phyloP scores from a whole-genome alignment of 1,140 invertebrate genomes.

The Drosophila subobscura region DNA sequence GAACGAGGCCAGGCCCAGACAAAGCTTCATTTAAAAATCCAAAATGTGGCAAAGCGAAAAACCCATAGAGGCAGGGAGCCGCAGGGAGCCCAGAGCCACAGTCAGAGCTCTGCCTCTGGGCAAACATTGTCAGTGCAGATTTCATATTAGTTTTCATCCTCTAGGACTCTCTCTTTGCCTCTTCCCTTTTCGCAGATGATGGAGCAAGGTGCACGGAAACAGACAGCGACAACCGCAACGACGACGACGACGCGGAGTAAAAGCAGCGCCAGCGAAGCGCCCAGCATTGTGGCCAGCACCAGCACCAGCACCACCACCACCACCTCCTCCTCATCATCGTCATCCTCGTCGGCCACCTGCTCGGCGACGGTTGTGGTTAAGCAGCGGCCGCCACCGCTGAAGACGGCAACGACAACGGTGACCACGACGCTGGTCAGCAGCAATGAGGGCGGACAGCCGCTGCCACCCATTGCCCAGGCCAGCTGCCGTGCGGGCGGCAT shows the following conservation, averaged over 20 bases:
- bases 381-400: conserved; percentile 72
- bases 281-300: conserved; percentile 40
- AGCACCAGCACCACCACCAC: conserved; percentile 42
- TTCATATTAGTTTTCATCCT: conserved; percentile 53
- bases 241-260: conserved; percentile 28
- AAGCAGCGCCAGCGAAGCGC: conserved; percentile 43
- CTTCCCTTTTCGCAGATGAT: conserved; percentile 55
- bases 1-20: conserved; percentile 18
- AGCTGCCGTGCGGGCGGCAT: background rate
- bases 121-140: conserved; percentile 50
- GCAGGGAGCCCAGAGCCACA: conserved; percentile 6
- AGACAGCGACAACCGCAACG: conserved; percentile 47
- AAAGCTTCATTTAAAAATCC: conserved; percentile 66
- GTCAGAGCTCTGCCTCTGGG: background rate
- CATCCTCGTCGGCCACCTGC: conserved; percentile 64
- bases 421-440: conserved; percentile 70
- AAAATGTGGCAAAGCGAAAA: conserved; percentile 42
- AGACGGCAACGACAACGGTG: conserved; percentile 71
- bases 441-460: conserved; percentile 66
- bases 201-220: conserved; percentile 65
- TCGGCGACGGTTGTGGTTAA: conserved; percentile 66
- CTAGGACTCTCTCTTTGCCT: background rate
- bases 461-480: conserved; percentile 26
- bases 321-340: conserved; percentile 57
- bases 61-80: conserved; percentile 24